Evolutionary conservation across 2,888 invertebrate species (phyloP).

Genomic region (Drosophila nr. perissopoda): DNA sequence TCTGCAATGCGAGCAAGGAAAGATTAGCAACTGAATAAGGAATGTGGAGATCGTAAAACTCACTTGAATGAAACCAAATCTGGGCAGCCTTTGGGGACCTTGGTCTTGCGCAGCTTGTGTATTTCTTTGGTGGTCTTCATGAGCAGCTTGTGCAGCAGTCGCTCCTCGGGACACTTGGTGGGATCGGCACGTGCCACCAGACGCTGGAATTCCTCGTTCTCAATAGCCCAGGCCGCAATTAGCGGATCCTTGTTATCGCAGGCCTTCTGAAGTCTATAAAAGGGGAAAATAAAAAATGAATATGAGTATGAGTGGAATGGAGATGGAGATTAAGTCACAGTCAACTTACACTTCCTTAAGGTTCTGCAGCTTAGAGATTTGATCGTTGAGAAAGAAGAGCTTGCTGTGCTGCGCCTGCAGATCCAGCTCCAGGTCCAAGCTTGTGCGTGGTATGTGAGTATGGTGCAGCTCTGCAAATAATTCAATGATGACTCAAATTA

Average conservation of each 20-base stretch:
- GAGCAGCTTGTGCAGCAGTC: slow-evolving; percentile 90
- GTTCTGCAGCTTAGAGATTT: slow-evolving; percentile 92
- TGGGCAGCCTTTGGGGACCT: slow-evolving; percentile 94
- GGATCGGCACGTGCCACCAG: slow-evolving; percentile 86
- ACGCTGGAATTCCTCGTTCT: slow-evolving; percentile 93
- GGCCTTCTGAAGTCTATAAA: slow-evolving; percentile 90
- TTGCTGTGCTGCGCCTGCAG: slow-evolving; percentile 95
- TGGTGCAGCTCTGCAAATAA: slow-evolving; percentile 84
- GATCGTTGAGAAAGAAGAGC: slow-evolving; percentile 92
- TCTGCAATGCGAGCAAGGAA: slow-evolving; percentile 86
- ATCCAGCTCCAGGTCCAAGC: slow-evolving; percentile 96
- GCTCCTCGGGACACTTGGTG: slow-evolving; percentile 86
- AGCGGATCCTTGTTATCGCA: slow-evolving; percentile 93
- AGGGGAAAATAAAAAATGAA: slow-evolving; percentile 16
- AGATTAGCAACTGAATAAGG: neutral
- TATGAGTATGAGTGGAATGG: rapidly evolving
- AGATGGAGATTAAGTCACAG: neutral
- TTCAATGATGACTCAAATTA: slow-evolving; percentile 9
- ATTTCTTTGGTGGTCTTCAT: slow-evolving; percentile 96
- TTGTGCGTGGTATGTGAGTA: slow-evolving; percentile 90
- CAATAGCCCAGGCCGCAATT: slow-evolving; percentile 93
- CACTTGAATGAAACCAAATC: slow-evolving; percentile 97
- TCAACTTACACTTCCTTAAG: slow-evolving; percentile 88
- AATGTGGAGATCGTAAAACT: slow-evolving; percentile 83
- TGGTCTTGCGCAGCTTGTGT: slow-evolving; percentile 94